Base-by-base conservation (phyloP, 2,888 invertebrate species). In the Zaprionus obscuricornis region DNA sequence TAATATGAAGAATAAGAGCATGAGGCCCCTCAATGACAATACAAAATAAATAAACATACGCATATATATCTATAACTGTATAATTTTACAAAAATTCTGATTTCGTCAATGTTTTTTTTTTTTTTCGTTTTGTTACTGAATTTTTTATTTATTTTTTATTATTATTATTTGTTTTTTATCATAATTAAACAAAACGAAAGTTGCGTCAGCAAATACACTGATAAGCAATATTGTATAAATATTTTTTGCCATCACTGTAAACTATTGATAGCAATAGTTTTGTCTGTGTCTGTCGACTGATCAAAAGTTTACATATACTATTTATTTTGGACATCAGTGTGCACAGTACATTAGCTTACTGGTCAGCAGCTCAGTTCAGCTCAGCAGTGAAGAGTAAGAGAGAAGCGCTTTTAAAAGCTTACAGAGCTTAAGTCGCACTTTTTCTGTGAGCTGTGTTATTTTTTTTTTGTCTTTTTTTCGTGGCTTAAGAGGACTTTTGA, bases 171-270 rank as follows among this genome's bases (percentile, higher is more conserved):
- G 20, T 26, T 51, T 59, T 74, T 81, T 78, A 75, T 84, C 82
- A 74, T 77, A 83, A 70, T 73, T 77, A 73, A 73, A 70, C 75
- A 81, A 68, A 37, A 6, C 40, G 34, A 67, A 42, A 40, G 29
- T 55, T 75, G 74, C 83, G 83, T 82, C 83, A 82, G 66, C 56
- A 55, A 55, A 26, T 26, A 17, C 20, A 17, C 26, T 63, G 76
- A 76, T 76, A 79, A 76, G 67, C 27, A 45, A 20, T 13, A 18
- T 26, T 26, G 13, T 29, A 10, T 22, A 22, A 11, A 8, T n/a
- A 33, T 16, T 39, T n/a, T n/a, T n/a, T n/a, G n/a, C n/a, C n/a
- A n/a, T n/a, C n/a, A n/a, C n/a, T n/a, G n/a, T n/a, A n/a, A n/a
- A n/a, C n/a, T n/a, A n/a, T n/a, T n/a, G n/a, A n/a, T n/a, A n/a